Base-by-base conservation (phyloP, 2,113 vertebrate genomes). In the Chaenogobius annularis region DNA sequence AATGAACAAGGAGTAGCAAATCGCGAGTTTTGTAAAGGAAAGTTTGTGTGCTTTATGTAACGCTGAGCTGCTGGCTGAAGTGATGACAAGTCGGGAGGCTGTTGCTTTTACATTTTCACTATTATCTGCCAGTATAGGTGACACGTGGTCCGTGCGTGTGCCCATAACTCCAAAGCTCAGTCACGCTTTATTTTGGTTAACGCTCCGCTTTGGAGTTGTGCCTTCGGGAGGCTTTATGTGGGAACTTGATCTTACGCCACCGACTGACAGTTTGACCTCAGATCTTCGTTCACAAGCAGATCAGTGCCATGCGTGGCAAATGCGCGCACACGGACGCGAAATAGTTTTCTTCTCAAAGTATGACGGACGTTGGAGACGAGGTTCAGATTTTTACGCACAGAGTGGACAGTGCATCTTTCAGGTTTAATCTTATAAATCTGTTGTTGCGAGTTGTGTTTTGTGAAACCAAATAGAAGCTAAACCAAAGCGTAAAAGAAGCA, bases 161-260 rank as follows among this genome's bases (percentile, higher is more conserved):
- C 75, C 48, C 78, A 79, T 82, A 84, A 84, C 68, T 85, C 58
- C 81, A 77, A 62, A 75, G 76, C 40, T 15, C 69, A 44, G 87
- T 84, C 83, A 78, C 55, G 73, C 76, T 85, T 86, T 85, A 77
- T 86, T 87, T 85, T 75, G 82, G 86, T 82, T 72, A 76, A 78
- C 59, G 66, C 65, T 77, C 79, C 68, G 68, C 74, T 81, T 78
- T 84, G 84, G 83, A 85, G 83, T 80, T 75, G 64, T 79, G 86
- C 75, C 82, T 75, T 23, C 48, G 15, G 72, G 35, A 26, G 81
- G 79, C 74, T 84, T 78, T 77, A 20, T 46, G 67, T 80, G 88
- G 58, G 84, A 91, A 89, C 88, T 79, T 76, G 90, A 91, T 88
- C 88, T 85, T 78, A 85, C 83, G 83, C 78, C 81, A n/a, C 81